Evolutionary conservation across 1,140 invertebrate species (phyloP).

Genomic region (Halesus radiatus): DNA sequence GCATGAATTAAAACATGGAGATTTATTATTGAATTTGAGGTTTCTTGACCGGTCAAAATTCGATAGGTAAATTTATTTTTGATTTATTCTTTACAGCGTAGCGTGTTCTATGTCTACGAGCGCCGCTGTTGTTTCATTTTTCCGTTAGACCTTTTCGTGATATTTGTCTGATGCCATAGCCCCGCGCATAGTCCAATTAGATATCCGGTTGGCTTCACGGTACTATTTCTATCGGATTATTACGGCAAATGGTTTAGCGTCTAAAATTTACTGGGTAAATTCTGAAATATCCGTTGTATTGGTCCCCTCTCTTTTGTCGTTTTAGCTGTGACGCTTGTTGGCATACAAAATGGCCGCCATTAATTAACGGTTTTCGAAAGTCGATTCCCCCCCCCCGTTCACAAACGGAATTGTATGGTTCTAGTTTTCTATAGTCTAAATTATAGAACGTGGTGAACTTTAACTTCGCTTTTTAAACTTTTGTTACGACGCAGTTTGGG

Average conservation of each 20-base stretch:
- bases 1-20: conserved; percentile 11
- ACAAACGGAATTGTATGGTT: neutral
- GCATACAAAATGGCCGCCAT: conserved; percentile 8
- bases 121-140: neutral
- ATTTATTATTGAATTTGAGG: conserved; percentile 22
- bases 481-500: neutral
- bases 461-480: neutral
- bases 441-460: neutral
- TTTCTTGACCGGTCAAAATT: conserved; percentile 31
- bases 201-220: neutral
- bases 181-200: neutral
- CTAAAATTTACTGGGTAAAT: neutral
- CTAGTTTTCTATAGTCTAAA: neutral
- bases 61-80: conserved; percentile 30
- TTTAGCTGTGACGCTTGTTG: neutral
- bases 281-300: neutral
- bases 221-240: neutral
- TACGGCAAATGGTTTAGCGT: neutral
- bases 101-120: conserved; percentile 5
- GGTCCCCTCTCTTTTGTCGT: neutral
- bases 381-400: neutral
- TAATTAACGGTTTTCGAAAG: neutral
- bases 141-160: neutral
- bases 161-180: neutral
- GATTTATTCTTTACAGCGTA: conserved; percentile 1